Conservation (phyloP, 1,140 invertebrate genomes). For the Euura saliciscinereae region DNA sequence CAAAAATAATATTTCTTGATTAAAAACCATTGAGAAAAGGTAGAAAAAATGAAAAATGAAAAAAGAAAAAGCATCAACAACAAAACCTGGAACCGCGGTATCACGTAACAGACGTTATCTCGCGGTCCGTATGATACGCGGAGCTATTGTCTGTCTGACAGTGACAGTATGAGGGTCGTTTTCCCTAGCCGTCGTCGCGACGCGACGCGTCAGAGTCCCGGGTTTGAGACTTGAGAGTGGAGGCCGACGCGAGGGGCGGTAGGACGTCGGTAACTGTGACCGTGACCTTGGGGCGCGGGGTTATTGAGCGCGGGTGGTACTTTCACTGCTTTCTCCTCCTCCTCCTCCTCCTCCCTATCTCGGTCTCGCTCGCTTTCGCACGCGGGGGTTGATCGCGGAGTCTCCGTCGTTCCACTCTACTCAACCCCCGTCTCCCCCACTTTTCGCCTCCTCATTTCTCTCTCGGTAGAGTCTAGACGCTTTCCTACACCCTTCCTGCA, state of each 20-base stretch:
- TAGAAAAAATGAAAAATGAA: too few species aligned
- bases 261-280: constrained; percentile 44
- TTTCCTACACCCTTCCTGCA: constrained; percentile 2
- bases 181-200: constrained; percentile 15
- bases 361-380: constrained; percentile 25
- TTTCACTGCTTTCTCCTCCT: constrained; percentile 50
- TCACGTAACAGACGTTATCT: too few species aligned
- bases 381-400: constrained; percentile 10
- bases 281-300: constrained; percentile 53
- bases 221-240: not conserved
- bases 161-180: not conserved
- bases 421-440: too few species aligned
- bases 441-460: not conserved
- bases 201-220: constrained; percentile 27
- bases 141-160: too few species aligned
- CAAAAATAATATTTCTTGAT: too few species aligned
- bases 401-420: not conserved
- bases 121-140: too few species aligned
- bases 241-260: constrained; percentile 30
- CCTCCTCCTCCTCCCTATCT: constrained; percentile 32
- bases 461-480: constrained; percentile 33
- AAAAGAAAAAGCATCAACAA: too few species aligned
- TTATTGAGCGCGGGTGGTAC: constrained; percentile 49
- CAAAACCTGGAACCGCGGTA: too few species aligned
- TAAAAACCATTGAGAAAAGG: too few species aligned